Base-by-base conservation (phyloP, 2,888 invertebrate species). In the Himalopsyche anomala region DNA sequence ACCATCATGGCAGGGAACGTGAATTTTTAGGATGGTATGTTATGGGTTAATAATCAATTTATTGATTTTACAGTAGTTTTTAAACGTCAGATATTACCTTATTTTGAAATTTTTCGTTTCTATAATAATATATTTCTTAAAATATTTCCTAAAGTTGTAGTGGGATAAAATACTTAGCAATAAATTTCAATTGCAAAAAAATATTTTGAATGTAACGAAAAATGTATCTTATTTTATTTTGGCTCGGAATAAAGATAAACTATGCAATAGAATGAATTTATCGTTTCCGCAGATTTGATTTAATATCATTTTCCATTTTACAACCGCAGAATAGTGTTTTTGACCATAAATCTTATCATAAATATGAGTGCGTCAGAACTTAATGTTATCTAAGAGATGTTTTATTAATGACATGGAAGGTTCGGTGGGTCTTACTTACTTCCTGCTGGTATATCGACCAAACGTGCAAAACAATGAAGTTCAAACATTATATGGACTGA, bases 371-470 rank as follows among this genome's bases (percentile, higher is more conserved):
- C 42, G 80, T 80, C 45, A 80, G 42, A 42, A 28, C 36, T 80
- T 80, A 80, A 80, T 45, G 80, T 80, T 80, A 80, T 51, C 80
- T 45, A 40, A 45, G 28, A 80, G 8, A 80, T 80, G 80, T 80
- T 80, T 80, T 80, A 45, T 80, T 80, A 80, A 80, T 80, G 28
- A 40, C 80, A 42, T 19, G 15, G n/a, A 80, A 28, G 80, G 42
- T 42, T 74, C 12, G 38, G 15, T 38, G 74, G 5, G n/a, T 19
- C 19, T 62, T 62, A 62, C 62, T 62, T 62, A 62, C 28, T 19
- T 28, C n/a, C 62, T 62, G n/a, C 19, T 5, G 3, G 62, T 62
- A 28, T 62, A 19, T 62, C 62, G 15, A 11, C 28, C 28, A 62
- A 62, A 62, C 9, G 62, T 62, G 19, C 28, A 3, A 19, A 62